Base-by-base conservation (phyloP, 2,113 vertebrate species). In the Amblyornis subalaris region DNA sequence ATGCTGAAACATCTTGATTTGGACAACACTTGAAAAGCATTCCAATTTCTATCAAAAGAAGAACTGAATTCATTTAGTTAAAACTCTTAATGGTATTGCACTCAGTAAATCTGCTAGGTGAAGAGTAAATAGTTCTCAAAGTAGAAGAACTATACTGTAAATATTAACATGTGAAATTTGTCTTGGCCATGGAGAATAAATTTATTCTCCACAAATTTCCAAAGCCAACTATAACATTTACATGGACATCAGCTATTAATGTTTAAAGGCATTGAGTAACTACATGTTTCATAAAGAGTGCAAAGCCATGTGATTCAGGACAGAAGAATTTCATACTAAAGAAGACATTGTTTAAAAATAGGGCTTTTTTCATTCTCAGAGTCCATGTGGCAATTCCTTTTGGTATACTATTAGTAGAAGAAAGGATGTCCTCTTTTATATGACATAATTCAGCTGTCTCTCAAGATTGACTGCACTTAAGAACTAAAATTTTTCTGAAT, bases 311-410 rank as follows among this genome's bases (percentile, higher is more conserved):
- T 26, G 31, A 42, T 40, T 83, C 12, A 50, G 19, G 18, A 22
- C 14, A 57, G 72, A 72, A 70, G 1, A 88, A 54, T 36, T n/a
- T 24, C 12, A 38, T 8, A 25, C 10, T n/a, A 24, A 85, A 62
- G 28, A 38, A 44, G 1, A 70, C 2, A 31, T 40, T 51, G 3
- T 69, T 69, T 50, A 60, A 87, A 69, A 77, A 60, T 3, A 14
- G 1, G 2, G 0, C 0, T 29, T 45, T 31, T 51, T 60, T 25
- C 9, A 53, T 35, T 60, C 19, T 57, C 40, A 21, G 10, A 51
- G 9, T 38, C 9, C n/a, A 11, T 55, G 8, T 42, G 26, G 4
- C 7, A 57, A 29, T 64, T 82, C 10, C 6, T 50, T 79, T 57
- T 22, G 3, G 1, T 35, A 20, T 36, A 66, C 38, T 78, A 64